Conservation (phyloP, 2,797 vertebrate genomes). For the Acrossocheilus fasciatus region DNA sequence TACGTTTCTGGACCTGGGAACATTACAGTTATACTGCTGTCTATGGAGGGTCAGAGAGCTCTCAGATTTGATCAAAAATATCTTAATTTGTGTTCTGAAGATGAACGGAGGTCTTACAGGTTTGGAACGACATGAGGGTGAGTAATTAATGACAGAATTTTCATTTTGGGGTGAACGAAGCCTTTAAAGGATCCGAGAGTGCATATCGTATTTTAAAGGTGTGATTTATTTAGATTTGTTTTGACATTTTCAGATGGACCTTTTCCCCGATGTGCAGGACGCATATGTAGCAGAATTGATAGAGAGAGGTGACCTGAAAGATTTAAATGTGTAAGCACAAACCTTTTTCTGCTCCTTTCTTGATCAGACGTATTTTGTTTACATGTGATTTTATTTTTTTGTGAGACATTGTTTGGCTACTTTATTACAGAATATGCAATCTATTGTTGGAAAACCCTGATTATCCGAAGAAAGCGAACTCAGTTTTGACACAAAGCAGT, state of each 20-base stretch:
- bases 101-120: no score
- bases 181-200: background rate
- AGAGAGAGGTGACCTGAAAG: slow-evolving; percentile 77
- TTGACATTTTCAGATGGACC: slow-evolving; percentile 82
- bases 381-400: background rate
- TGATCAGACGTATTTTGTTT: background rate
- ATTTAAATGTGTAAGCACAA: slow-evolving; percentile 82
- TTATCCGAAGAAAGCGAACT: slow-evolving; percentile 87
- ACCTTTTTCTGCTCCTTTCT: slow-evolving; percentile 3
- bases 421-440: slow-evolving; percentile 90
- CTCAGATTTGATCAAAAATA: no score
- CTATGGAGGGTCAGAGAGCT: no score
- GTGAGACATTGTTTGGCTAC: slow-evolving; percentile 13
- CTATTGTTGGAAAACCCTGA: slow-evolving; percentile 93
- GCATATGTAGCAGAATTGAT: slow-evolving; percentile 93
- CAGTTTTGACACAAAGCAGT: slow-evolving; percentile 84
- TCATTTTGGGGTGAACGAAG: no score
- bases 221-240: background rate
- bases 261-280: slow-evolving; percentile 91
- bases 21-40: no score
- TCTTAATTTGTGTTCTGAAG: no score
- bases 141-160: no score
- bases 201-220: background rate
- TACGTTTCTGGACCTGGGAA: no score
- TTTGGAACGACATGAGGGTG: no score